Evolutionary conservation across 2,888 invertebrate species (phyloP).

Genomic region (Thereva unica): DNA sequence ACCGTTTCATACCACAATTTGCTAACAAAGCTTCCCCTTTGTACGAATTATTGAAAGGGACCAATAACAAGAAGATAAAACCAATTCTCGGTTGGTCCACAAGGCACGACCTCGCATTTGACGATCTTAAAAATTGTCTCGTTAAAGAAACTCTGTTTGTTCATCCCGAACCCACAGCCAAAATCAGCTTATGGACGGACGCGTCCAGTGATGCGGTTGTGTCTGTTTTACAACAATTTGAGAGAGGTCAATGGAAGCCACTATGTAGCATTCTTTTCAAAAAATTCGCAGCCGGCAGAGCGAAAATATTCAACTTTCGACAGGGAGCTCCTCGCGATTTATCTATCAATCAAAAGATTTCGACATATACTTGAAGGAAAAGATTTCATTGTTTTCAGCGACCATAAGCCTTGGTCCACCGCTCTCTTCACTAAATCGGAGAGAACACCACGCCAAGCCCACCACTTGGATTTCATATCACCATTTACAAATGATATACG

Average conservation of each 20-base stretch:
- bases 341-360: constrained; percentile 48
- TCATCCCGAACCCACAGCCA: not conserved
- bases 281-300: constrained; percentile 48
- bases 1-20: not conserved
- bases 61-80: not conserved
- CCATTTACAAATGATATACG: constrained; percentile 21
- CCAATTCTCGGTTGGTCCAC: not conserved
- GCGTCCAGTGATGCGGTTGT: constrained; percentile 53
- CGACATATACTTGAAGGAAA: constrained; percentile 51
- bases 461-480: constrained; percentile 27
- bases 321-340: constrained; percentile 52
- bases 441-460: constrained; percentile 6
- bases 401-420: constrained; percentile 49
- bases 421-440: constrained; percentile 46
- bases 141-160: not conserved
- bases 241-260: constrained; percentile 46
- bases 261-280: constrained; percentile 51
- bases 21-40: not conserved
- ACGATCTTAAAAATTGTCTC: not conserved
- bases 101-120: not conserved
- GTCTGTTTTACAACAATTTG: constrained; percentile 51
- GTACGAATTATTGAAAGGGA: not conserved
- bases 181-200: not conserved
- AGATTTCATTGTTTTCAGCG: constrained; percentile 47
- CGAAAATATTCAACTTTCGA: constrained; percentile 51